Evolutionary conservation across 2,797 vertebrate genomes (phyloP).

Genomic region (Phylloscopus collybita): DNA sequence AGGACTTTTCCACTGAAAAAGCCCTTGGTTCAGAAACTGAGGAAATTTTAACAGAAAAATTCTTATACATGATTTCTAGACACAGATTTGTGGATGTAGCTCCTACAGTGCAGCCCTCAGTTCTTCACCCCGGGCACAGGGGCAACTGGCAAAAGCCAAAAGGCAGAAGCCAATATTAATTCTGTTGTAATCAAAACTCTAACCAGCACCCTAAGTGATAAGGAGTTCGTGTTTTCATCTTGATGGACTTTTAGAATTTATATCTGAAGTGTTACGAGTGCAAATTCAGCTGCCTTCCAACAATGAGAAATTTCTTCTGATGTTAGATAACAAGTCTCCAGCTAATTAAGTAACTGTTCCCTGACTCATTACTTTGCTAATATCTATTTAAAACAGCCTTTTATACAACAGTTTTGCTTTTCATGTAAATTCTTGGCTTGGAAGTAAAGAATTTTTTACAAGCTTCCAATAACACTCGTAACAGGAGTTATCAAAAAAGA

Average conservation of each 20-base stretch:
- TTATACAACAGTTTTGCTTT: slow-evolving; percentile 15
- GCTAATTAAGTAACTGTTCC: slow-evolving; percentile 38
- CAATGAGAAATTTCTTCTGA: not conserved
- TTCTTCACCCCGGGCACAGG: not conserved
- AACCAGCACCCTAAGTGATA: not conserved
- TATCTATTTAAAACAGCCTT: slow-evolving; percentile 38
- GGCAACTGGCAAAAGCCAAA: not conserved
- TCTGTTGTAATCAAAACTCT: not conserved
- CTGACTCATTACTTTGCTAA: slow-evolving; percentile 28
- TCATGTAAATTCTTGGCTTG: slow-evolving; percentile 43
- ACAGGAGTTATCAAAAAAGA: not conserved
- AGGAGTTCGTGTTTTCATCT: not conserved
- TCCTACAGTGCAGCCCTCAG: not conserved
- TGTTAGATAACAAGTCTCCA: slow-evolving; percentile 17
- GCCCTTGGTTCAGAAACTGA: not conserved
- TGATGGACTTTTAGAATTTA: not conserved
- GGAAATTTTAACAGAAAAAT: not conserved
- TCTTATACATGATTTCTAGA: not conserved
- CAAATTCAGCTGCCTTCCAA: not conserved
- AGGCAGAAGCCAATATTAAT: not conserved
- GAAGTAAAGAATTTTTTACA: not conserved
- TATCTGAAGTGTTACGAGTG: not conserved
- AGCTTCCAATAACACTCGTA: not conserved
- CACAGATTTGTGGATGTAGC: not conserved
- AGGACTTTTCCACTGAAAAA: not conserved